Conservation (phyloP, 1,140 invertebrate genomes). For the Macrostomum lignano region DNA sequence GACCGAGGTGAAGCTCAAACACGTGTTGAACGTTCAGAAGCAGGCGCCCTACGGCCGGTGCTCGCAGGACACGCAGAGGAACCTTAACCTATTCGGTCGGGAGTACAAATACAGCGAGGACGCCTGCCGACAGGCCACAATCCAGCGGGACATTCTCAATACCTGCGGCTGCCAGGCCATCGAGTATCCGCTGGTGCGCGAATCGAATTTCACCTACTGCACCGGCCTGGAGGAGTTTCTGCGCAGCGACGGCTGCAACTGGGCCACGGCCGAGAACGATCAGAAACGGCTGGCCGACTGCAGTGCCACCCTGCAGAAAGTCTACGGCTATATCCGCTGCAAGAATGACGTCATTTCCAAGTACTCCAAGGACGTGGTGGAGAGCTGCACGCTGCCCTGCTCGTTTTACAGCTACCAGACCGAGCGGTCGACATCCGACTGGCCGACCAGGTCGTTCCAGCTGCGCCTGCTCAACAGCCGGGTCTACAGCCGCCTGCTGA, state of each 20-base stretch:
- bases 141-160: not conserved
- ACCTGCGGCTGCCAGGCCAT: not conserved
- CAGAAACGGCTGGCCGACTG: not conserved
- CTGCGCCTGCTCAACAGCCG: not conserved
- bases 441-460: slow-evolving; percentile 1
- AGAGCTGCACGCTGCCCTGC: slow-evolving; percentile 1
- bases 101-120: not conserved
- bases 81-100: not conserved
- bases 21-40: not conserved
- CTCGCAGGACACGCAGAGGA: not conserved
- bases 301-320: not conserved
- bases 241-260: not conserved
- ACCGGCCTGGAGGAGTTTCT: not conserved
- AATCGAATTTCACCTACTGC: not conserved
- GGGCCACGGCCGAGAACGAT: not conserved
- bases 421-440: not conserved
- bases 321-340: not conserved
- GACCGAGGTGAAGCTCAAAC: not conserved
- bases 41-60: not conserved
- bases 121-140: not conserved
- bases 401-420: not conserved
- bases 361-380: not conserved
- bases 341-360: not conserved
- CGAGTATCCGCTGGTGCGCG: not conserved
- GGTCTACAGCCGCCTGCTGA: not conserved